Percentiles rank a stretch among this genome's conserved stretches.
Conservation (phyloP, 2,113 vertebrate genomes). For the Xiphophorus couchianus region DNA sequence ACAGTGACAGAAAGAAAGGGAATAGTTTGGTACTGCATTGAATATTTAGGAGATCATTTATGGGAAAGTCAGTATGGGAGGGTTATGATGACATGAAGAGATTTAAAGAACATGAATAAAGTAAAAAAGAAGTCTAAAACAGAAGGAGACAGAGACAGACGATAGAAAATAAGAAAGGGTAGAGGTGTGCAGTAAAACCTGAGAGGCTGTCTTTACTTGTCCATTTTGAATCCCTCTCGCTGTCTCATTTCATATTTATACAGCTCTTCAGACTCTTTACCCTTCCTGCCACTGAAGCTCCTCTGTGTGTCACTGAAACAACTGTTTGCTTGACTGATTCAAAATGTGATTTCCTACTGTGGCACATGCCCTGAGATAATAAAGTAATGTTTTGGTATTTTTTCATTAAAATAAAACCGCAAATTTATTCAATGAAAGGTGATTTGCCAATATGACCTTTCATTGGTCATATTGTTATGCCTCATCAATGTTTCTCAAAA, state of each 20-base stretch:
- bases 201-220: conserved; percentile 38
- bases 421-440: neutral
- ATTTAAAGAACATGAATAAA: conserved; percentile 55
- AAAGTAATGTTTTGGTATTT: neutral
- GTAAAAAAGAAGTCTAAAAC: conserved; percentile 28
- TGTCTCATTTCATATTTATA: conserved; percentile 53
- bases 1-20: conserved; percentile 26
- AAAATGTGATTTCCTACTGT: neutral
- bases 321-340: neutral
- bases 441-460: neutral
- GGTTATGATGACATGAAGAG: conserved; percentile 36
- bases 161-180: conserved; percentile 3
- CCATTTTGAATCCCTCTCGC: conserved; percentile 64
- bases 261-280: conserved; percentile 62
- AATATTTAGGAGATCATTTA: conserved; percentile 61
- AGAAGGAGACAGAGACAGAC: conserved; percentile 43
- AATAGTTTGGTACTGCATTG: conserved; percentile 58
- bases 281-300: conserved; percentile 54
- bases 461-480: neutral
- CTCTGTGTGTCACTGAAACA: conserved; percentile 33
- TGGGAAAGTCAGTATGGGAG: conserved; percentile 50
- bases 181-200: conserved; percentile 38
- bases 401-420: neutral
- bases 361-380: neutral
- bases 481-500: neutral